Evolutionary conservation across 37 sponge, comb jelly and placozoan species (phyloP).

Genomic region (Aphrocallistes beatrix): DNA sequence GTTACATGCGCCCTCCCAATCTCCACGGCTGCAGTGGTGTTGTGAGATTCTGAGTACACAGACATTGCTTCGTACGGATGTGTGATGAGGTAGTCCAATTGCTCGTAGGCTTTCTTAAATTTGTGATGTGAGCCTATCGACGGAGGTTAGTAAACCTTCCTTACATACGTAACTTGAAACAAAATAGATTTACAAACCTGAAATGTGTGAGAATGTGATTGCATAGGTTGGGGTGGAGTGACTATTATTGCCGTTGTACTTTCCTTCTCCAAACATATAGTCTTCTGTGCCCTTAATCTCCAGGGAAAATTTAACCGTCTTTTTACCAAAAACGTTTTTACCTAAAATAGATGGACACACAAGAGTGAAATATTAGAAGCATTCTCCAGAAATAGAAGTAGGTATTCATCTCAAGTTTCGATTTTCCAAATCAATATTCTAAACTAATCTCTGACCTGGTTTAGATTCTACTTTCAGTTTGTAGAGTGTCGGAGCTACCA

Average conservation of each 20-base stretch:
- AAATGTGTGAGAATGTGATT: not conserved
- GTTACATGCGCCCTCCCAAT: not conserved
- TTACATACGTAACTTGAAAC: not conserved
- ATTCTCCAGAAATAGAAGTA: too few relatives aligned
- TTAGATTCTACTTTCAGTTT: constrained; percentile 12
- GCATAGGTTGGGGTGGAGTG: not conserved
- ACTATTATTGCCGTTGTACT: too few relatives aligned
- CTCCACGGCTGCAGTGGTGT: not conserved
- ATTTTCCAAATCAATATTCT: too few relatives aligned
- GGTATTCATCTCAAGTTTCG: too few relatives aligned
- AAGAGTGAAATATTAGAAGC: too few relatives aligned
- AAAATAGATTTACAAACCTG: not conserved
- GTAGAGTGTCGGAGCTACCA: constrained; percentile 8
- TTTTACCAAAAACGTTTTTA: constrained; percentile 16
- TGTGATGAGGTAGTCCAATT: not conserved
- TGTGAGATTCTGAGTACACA: not conserved
- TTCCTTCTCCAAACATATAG: not conserved
- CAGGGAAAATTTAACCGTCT: constrained; percentile 1
- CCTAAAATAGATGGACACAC: too few relatives aligned
- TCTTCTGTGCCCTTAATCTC: not conserved
- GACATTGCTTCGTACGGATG: constrained; percentile 1
- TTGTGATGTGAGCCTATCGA: not conserved
- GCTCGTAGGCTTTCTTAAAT: constrained; percentile 11
- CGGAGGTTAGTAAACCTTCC: not conserved
- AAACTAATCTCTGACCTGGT: not conserved